Evolutionary conservation across 1,140 invertebrate species (phyloP), one percentile per base, ranked within the genome.

Genomic region (Ceratoteleas bidentatus): DNA sequence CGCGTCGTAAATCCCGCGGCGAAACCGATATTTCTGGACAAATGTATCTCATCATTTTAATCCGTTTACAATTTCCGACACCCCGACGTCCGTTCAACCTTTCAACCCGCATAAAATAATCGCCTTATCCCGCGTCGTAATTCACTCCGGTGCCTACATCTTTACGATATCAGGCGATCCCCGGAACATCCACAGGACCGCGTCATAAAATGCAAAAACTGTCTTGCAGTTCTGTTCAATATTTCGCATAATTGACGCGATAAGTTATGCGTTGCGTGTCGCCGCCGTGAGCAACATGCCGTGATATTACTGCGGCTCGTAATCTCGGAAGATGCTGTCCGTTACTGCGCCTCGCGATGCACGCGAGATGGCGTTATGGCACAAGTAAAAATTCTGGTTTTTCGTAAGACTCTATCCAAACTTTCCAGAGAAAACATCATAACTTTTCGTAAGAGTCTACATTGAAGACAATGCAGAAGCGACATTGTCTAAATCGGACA

Each of bases 201-300:
- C 45, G 24, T 69, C 50, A 58, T 77, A 64, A 77, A 77, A 62
- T 50, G 50, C 52, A 62, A 64, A 68, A 72, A 66, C 38, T 60
- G 60, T 68, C 60, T 72, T 66, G 61, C 13, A 72, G 70, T 70
- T 79, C 75, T 72, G 66, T 79, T 72, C 64, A 83, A 61, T 74
- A 79, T 72, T 85, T 84, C 74, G 65, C 58, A 45, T 79, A 83
- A 79, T 81, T 76, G 61, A 69, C 57, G 57, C 62, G 61, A 50
- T 77, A 74, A 62, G 45, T 79, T 72, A 83, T 72, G 62, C 66
- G 61, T 83, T 81, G 81, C 83, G 77, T 85, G 83, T 74, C 75
- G 50, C 62, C 10, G 49, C 45, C n/a, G 16, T n/a, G 56, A 53
- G 36, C 24, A 68, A 74, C 77, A 73, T 62, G 57, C 62, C 10